Conservation (phyloP, 2,113 vertebrate species). For the Edolisoma coerulescens region DNA sequence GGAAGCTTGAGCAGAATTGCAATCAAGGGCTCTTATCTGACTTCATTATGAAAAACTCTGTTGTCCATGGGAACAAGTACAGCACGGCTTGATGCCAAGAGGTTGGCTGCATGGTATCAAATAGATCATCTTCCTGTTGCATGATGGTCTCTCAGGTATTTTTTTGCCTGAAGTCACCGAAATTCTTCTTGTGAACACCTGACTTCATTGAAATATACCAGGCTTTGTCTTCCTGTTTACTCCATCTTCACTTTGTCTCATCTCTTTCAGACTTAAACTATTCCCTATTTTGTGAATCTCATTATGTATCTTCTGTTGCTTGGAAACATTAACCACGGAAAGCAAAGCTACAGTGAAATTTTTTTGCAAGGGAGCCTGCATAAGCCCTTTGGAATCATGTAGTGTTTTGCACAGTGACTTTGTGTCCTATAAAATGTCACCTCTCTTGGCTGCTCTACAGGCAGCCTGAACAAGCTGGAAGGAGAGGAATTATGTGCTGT, state of each 20-base stretch:
- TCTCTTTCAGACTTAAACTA: not conserved
- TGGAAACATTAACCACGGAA: not conserved
- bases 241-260: not conserved
- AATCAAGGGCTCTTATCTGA: not conserved
- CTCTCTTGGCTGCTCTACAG: not conserved
- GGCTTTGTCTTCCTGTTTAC: not conserved
- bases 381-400: not conserved
- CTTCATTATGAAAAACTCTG: not conserved
- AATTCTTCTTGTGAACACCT: not conserved
- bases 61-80: not conserved
- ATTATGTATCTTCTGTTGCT: not conserved
- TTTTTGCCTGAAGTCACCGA: not conserved
- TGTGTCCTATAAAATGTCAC: not conserved
- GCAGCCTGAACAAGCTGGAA: not conserved
- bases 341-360: not conserved
- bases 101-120: not conserved
- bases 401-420: not conserved
- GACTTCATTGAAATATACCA: not conserved
- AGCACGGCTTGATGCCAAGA: not conserved
- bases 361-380: not conserved
- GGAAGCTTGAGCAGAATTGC: not conserved
- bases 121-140: not conserved
- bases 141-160: not conserved
- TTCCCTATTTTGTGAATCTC: not conserved
- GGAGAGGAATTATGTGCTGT: not conserved